A percentile compares a stretch with the other conserved stretches of the same genome.
phyloP scores from a whole-genome alignment of 2,113 vertebrate genomes.

The Lasiurus borealis region DNA sequence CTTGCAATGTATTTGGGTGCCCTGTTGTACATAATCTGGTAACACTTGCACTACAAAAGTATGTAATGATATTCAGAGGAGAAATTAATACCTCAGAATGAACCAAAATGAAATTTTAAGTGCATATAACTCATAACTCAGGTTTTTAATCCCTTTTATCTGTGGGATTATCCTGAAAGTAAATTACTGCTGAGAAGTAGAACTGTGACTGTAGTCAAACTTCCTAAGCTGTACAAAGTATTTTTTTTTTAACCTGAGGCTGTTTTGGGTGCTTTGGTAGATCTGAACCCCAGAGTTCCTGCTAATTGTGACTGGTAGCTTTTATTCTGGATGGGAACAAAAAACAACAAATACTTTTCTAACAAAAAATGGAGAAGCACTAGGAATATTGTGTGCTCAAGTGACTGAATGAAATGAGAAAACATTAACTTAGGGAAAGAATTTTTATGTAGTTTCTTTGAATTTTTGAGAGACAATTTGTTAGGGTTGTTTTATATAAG shows the following conservation, averaged over 20 bases:
- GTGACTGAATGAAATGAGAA: background rate
- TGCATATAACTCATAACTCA: background rate
- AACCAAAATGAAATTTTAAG: conserved; percentile 19
- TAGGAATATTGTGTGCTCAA: background rate
- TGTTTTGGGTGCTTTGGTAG: conserved; percentile 11
- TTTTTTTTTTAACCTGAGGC: conserved; percentile 45
- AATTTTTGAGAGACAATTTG: conserved; percentile 15
- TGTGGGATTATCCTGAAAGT: conserved; percentile 59
- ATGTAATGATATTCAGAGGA: background rate
- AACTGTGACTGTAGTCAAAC: conserved; percentile 7
- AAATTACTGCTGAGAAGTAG: conserved; percentile 52
- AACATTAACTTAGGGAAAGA: background rate
- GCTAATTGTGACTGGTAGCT: conserved; percentile 19
- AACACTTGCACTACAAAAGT: background rate
- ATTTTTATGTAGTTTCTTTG: background rate
- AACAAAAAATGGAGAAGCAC: background rate
- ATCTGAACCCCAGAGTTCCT: background rate
- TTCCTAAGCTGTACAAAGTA: background rate
- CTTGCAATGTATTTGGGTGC: background rate
- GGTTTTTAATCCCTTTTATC: conserved; percentile 45
- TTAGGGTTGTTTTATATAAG: background rate
- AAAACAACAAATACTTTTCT: background rate
- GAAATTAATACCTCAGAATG: background rate
- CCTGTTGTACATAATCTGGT: background rate
- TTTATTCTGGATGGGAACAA: conserved; percentile 39